Base-by-base conservation (phyloP, 2,113 vertebrate genomes). In the Corythornis vintsioides region DNA sequence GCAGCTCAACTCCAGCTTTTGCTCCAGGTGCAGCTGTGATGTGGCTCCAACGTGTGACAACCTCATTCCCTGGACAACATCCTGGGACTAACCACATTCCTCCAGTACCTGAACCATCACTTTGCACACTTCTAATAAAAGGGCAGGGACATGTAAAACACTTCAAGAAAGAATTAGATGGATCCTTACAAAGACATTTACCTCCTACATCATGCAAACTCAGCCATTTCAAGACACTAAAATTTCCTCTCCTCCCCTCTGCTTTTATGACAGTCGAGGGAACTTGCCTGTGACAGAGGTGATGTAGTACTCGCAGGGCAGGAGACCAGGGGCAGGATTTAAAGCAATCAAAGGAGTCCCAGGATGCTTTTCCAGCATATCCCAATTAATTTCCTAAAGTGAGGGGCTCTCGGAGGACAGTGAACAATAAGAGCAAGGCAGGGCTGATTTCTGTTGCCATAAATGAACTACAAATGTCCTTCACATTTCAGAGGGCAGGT, bases 261-360 rank as follows among this genome's bases (percentile, higher is more conserved):
- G 25, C 20, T 56, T 90, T 95, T 82, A 86, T n/a, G 31, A 33
- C 50, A 87, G 48, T 26, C 74, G n/a, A 73, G 73, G 66, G 65
- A 91, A 60, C 31, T 52, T 26, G 5, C 18, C 15, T 55, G 22
- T 80, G 75, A 47, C 28, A 70, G 75, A 66, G 47, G 47, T 89
- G 47, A 87, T 82, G 15, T 22, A 93, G 45, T 59, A 86, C 76
- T 88, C 40, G 75, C 26, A 65, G 50, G 40, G 40, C 42, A 64
- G 43, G 35, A 86, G n/a, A 19, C 43, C 25, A 25, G 50, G 57
- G 43, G 14, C 61, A 79, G 63, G 78, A 84, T 50, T 89, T 87
- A 76, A 94, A 94, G 70, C 50, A 82, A 76, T 43, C 57, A 84
- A 52, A 95, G 61, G 76, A 92, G 78, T 89, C 80, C 77, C 83